phyloP scores from a whole-genome alignment of 2,888 invertebrate genomes.

The Andrena praecox region DNA sequence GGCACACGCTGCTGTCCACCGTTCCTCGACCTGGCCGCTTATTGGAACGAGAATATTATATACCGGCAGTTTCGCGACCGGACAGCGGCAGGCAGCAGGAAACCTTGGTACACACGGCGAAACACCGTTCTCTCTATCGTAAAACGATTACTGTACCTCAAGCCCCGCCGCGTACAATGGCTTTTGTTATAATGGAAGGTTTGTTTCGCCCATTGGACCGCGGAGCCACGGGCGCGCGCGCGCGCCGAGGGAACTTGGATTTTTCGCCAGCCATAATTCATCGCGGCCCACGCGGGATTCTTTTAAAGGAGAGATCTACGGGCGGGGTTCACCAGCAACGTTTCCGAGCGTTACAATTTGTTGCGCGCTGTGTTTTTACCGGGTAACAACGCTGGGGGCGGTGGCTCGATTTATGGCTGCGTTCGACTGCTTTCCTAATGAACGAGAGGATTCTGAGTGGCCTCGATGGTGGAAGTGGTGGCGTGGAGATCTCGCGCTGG shows the following conservation, averaged over 20 bases:
- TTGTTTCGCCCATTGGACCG: constrained; percentile 63
- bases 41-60: constrained; percentile 53
- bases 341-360: constrained; percentile 53
- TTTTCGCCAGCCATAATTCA: constrained; percentile 61
- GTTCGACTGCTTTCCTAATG: constrained; percentile 51
- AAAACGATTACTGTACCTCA: constrained; percentile 67
- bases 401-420: constrained; percentile 44
- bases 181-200: constrained; percentile 67
- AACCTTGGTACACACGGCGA: constrained; percentile 34
- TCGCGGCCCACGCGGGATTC: constrained; percentile 60
- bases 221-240: background rate
- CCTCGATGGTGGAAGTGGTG: background rate
- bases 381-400: constrained; percentile 7
- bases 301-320: constrained; percentile 63
- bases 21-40: constrained; percentile 34
- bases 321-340: constrained; percentile 13
- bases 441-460: constrained; percentile 20
- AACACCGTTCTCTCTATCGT: constrained; percentile 51
- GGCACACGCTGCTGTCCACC: background rate
- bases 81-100: constrained; percentile 8
- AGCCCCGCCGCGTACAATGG: constrained; percentile 52
- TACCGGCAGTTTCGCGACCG: constrained; percentile 40
- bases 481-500: background rate
- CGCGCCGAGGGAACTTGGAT: constrained; percentile 41
- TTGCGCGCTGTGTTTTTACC: constrained; percentile 53